phyloP scores from a whole-genome alignment of 2,888 invertebrate genomes.

The Pseudoips prasinana region DNA sequence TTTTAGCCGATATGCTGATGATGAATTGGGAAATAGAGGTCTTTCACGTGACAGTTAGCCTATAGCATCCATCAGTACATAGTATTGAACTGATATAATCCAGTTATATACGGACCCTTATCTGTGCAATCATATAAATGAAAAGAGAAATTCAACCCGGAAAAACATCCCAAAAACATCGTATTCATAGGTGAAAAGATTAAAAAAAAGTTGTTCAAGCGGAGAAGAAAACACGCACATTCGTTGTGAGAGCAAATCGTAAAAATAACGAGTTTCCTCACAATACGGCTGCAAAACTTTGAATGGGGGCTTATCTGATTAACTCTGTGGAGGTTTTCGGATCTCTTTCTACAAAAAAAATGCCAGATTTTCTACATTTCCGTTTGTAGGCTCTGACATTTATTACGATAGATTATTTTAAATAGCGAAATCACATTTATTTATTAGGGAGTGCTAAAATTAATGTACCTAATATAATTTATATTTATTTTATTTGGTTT shows the following conservation, averaged over 20 bases:
- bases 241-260: constrained; percentile 28
- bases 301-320: constrained; percentile 38
- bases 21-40: no score
- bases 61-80: no score
- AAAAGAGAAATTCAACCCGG: background rate
- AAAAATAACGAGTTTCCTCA: constrained; percentile 40
- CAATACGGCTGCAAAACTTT: constrained; percentile 37
- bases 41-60: no score
- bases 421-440: background rate
- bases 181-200: constrained; percentile 18
- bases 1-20: no score
- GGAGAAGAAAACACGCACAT: constrained; percentile 34
- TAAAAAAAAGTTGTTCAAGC: constrained; percentile 26
- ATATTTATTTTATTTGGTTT: no score
- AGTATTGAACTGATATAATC: no score
- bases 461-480: no score
- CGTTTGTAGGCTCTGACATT: constrained; percentile 18
- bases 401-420: constrained; percentile 23
- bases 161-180: background rate
- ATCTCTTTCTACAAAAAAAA: constrained; percentile 28
- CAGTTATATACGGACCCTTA: no score
- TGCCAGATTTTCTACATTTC: constrained; percentile 15
- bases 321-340: constrained; percentile 32
- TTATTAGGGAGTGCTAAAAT: no score
- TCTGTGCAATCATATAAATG: no score